These are phyloP conservation scores for Clivina fossor DNA, from an alignment of 2,888 invertebrate genomes.

Conservation along the genomic window DNA sequence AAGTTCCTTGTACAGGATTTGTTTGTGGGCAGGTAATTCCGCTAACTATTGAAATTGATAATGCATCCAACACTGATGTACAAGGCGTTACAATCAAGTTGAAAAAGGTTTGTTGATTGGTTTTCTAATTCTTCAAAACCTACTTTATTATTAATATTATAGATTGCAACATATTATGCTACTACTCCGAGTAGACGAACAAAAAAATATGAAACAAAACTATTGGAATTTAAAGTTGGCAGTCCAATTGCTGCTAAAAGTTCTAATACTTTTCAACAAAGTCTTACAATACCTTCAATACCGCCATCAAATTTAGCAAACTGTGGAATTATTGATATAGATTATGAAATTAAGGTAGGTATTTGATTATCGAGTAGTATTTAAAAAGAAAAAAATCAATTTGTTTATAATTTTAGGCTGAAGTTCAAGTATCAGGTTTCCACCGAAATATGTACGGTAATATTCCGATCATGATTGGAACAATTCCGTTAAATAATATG, in stretches of 20 bases:
- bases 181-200: conserved; percentile 64
- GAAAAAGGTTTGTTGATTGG: conserved; percentile 59
- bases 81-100: conserved; percentile 64
- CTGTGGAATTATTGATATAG: conserved; percentile 55
- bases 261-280: conserved; percentile 65
- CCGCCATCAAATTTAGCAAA: conserved; percentile 77
- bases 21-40: conserved; percentile 77
- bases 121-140: background rate
- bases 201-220: conserved; percentile 60
- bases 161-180: conserved; percentile 66
- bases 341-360: conserved; percentile 26
- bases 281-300: conserved; percentile 69
- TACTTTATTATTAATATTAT: conserved; percentile 37
- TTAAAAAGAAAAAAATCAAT: background rate
- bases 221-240: conserved; percentile 67
- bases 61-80: conserved; percentile 71
- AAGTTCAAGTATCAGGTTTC: conserved; percentile 64
- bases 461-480: conserved; percentile 72
- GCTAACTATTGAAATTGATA: conserved; percentile 70
- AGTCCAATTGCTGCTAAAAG: conserved; percentile 60
- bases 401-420: conserved; percentile 54
- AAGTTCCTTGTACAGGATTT: conserved; percentile 72
- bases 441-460: conserved; percentile 67
- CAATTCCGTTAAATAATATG: conserved; percentile 67
- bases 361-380: background rate